These are phyloP conservation scores for Podarcis raffonei DNA, from an alignment of 2,113 vertebrate species.

Conservation along the genomic window DNA sequence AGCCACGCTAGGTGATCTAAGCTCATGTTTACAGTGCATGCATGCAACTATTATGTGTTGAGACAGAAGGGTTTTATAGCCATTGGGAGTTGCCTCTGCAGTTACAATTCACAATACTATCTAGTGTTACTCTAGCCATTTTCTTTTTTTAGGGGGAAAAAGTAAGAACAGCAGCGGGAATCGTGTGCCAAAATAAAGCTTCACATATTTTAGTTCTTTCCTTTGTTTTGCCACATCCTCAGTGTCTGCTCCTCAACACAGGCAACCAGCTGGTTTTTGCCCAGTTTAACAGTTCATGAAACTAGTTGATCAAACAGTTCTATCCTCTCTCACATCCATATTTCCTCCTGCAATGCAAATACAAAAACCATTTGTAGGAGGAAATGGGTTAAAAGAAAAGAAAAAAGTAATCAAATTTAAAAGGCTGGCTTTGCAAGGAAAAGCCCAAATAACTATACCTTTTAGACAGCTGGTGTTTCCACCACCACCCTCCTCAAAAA, in stretches of 20 bases:
- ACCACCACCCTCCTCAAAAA: background rate
- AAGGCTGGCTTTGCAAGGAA: slow-evolving; percentile 12
- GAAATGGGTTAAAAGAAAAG: background rate
- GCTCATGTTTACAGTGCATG: background rate
- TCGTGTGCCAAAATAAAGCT: slow-evolving; percentile 48
- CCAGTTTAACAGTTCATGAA: slow-evolving; percentile 40
- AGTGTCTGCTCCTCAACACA: slow-evolving; percentile 15
- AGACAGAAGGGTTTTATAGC: slow-evolving; percentile 22
- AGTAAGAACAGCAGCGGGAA: background rate
- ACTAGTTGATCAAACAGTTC: slow-evolving; percentile 17
- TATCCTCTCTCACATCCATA: slow-evolving; percentile 13
- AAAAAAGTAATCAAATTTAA: slow-evolving; percentile 17
- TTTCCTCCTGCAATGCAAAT: background rate
- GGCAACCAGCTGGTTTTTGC: slow-evolving; percentile 4
- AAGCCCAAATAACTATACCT: slow-evolving; percentile 49
- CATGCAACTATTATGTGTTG: background rate
- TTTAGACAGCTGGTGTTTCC: slow-evolving; percentile 23
- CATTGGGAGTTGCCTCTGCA: background rate
- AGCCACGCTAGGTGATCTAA: slow-evolving; percentile 2
- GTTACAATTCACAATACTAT: background rate
- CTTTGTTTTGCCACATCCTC: slow-evolving; percentile 41
- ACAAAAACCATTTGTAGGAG: slow-evolving; percentile 28
- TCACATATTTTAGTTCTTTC: slow-evolving; percentile 28
- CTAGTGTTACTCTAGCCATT: background rate
- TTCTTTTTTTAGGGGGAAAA: background rate